A percentile compares a stretch with the other conserved stretches of the same genome.
Evolutionary conservation across 2,797 vertebrate genomes (phyloP).

Genomic region (Discoglossus pictus): DNA sequence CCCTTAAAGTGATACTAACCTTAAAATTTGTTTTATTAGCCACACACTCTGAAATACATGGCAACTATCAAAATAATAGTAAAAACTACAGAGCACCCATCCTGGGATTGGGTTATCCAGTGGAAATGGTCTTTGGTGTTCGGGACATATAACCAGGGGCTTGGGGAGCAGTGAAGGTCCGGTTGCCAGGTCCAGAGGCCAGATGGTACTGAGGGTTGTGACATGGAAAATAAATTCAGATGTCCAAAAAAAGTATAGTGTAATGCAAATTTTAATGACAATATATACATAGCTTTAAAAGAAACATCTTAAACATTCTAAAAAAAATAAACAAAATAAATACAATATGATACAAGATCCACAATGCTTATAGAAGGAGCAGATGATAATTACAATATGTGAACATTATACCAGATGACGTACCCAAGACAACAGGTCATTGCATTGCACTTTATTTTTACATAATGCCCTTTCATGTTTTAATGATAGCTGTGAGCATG

Average conservation of each 20-base stretch:
- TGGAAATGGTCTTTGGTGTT: no score
- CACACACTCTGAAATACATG: no score
- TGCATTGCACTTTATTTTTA: slow-evolving; percentile 56
- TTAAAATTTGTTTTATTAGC: no score
- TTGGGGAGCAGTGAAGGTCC: no score
- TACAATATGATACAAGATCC: slow-evolving; percentile 95
- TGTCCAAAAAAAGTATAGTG: slow-evolving; percentile 62
- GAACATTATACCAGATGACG: slow-evolving; percentile 54
- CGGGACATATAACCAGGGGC: no score
- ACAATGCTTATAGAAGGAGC: slow-evolving; percentile 80
- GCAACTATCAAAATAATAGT: no score
- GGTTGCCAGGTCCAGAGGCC: no score
- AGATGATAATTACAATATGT: slow-evolving; percentile 62
- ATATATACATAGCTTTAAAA: slow-evolving; percentile 93
- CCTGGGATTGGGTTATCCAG: no score
- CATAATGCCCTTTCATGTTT: slow-evolving; percentile 58
- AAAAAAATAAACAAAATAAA: slow-evolving; percentile 96
- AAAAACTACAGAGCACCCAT: no score
- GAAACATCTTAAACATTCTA: slow-evolving; percentile 81
- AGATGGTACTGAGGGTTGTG: no score
- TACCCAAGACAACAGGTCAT: slow-evolving; percentile 58
- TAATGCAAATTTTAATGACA: slow-evolving; percentile 87
- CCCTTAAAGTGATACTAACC: no score
- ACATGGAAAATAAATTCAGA: slow-evolving; percentile 43
- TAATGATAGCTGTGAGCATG: slow-evolving; percentile 50